A percentile compares a stretch with the other conserved stretches of the same genome.
Conservation (phyloP, 2,113 vertebrate genomes). For the Pteropus alecto region DNA sequence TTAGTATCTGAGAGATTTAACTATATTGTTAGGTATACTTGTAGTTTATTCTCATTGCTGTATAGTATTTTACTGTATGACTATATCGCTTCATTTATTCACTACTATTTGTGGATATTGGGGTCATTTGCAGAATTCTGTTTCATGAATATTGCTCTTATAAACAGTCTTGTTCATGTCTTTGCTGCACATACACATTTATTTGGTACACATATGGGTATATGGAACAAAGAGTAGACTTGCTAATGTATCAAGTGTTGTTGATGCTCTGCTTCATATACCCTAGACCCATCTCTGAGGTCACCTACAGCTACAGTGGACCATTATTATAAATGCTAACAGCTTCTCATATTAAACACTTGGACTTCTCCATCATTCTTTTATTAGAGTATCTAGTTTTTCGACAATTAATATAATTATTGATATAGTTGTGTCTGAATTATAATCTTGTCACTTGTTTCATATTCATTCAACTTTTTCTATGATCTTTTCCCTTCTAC, state of each 20-base stretch:
- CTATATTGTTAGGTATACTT: not conserved
- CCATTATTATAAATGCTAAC: not conserved
- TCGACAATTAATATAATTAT: not conserved
- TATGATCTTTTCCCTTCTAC: not conserved
- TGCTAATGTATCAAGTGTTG: not conserved
- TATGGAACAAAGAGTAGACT: not conserved
- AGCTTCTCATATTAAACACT: not conserved
- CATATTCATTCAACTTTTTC: not conserved
- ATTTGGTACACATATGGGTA: not conserved
- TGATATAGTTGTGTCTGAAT: not conserved
- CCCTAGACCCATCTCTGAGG: not conserved
- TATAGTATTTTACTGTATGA: not conserved
- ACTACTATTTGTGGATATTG: not conserved
- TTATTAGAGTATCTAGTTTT: not conserved
- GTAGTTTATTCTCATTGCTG: not conserved
- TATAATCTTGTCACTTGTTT: not conserved
- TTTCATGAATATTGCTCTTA: not conserved
- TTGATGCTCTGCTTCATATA: not conserved
- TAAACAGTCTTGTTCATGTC: not conserved
- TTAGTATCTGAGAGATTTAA: not conserved
- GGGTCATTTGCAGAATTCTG: not conserved
- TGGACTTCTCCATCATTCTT: not conserved
- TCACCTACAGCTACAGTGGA: not conserved
- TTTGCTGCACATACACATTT: not conserved
- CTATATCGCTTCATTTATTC: not conserved